Evolutionary conservation across 1,140 invertebrate species (phyloP).

Genomic region (Dendroctonus valens): DNA sequence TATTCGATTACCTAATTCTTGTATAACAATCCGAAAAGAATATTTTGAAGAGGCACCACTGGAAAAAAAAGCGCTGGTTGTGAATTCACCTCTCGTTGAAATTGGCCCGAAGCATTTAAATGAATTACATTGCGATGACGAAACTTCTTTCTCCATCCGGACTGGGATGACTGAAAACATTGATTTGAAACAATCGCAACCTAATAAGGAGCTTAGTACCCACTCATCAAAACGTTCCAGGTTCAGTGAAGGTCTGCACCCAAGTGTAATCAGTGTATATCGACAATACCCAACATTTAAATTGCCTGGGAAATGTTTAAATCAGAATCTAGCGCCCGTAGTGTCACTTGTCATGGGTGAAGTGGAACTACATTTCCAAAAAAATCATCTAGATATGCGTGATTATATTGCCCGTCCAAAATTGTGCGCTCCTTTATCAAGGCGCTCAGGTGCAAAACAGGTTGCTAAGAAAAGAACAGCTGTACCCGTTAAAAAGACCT

Average conservation of each 20-base stretch:
- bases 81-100: background rate
- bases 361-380: constrained; percentile 29
- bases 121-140: too few species aligned
- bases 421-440: background rate
- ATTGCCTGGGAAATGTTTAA: constrained; percentile 31
- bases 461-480: constrained; percentile 24
- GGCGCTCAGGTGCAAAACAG: background rate
- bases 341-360: constrained; percentile 30
- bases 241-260: constrained; percentile 14
- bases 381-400: constrained; percentile 23
- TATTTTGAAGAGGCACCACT: background rate
- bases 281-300: constrained; percentile 24
- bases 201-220: too few species aligned
- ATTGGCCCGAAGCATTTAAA: too few species aligned
- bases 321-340: constrained; percentile 19
- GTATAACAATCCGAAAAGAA: constrained; percentile 17
- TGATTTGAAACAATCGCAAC: too few species aligned
- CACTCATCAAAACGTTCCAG: background rate
- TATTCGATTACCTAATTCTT: constrained; percentile 16
- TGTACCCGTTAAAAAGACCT: background rate
- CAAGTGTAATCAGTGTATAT: constrained; percentile 24
- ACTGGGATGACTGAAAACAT: too few species aligned
- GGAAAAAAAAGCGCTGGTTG: background rate
- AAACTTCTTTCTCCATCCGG: too few species aligned
- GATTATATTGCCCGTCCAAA: constrained; percentile 20